phyloP scores from a whole-genome alignment of 2,113 vertebrate genomes.

The Ptilorrhoa leucosticta region DNA sequence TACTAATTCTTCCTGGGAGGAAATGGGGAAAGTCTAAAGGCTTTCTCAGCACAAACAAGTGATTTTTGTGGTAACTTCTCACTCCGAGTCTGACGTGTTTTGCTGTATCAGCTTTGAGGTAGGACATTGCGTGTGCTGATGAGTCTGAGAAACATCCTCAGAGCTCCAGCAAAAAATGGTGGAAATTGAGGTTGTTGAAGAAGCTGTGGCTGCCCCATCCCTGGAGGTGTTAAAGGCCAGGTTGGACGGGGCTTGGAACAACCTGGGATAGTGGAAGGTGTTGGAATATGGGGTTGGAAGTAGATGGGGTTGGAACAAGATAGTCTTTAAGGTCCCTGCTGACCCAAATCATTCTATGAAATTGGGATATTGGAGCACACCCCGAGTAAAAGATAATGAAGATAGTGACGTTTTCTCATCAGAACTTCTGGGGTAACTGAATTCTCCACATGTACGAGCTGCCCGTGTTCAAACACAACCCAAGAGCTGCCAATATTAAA shows the following conservation, averaged over 20 bases:
- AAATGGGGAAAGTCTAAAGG: neutral
- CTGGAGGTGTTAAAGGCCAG: neutral
- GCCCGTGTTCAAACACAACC: neutral
- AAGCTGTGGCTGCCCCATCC: neutral
- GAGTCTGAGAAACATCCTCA: neutral
- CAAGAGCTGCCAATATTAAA: neutral
- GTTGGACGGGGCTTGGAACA: neutral
- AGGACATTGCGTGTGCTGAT: neutral
- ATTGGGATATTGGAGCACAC: neutral
- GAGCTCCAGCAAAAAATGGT: neutral
- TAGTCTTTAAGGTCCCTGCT: neutral
- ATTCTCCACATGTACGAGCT: neutral
- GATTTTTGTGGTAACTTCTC: neutral
- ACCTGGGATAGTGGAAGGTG: neutral
- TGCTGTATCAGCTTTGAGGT: neutral
- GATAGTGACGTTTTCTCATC: neutral
- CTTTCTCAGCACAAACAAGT: neutral
- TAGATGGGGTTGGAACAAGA: neutral
- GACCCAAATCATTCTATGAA: neutral
- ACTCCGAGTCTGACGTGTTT: neutral
- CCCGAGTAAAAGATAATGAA: neutral
- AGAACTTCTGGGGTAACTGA: fast-evolving
- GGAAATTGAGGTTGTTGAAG: neutral
- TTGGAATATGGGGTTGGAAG: neutral
- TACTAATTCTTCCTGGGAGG: neutral